Conservation (phyloP, 2,888 invertebrate species). For the Anodontia alba region DNA sequence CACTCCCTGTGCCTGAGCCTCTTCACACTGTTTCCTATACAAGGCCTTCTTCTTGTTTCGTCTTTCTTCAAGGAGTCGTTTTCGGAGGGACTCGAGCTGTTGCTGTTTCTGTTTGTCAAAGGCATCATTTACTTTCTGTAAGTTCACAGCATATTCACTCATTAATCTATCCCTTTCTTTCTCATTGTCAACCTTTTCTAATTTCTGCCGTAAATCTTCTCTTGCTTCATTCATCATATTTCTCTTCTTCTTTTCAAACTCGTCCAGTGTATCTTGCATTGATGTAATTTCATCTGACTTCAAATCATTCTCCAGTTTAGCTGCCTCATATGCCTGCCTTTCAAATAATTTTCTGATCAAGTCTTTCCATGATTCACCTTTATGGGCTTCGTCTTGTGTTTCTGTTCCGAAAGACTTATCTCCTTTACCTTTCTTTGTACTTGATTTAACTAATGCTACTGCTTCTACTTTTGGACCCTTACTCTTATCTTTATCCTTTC, state of each 20-base stretch:
- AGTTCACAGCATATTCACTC: conserved; percentile 76
- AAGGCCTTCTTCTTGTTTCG: conserved; percentile 80
- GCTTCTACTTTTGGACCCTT: conserved; percentile 28
- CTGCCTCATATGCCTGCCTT: conserved; percentile 82
- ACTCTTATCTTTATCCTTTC: conserved; percentile 41
- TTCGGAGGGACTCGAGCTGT: conserved; percentile 73
- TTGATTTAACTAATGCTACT: conserved; percentile 43
- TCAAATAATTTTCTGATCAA: conserved; percentile 77
- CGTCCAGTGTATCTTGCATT: conserved; percentile 76
- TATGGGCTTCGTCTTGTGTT: conserved; percentile 20
- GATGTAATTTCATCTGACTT: conserved; percentile 74
- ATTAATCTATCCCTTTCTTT: conserved; percentile 79
- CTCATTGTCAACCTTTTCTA: conserved; percentile 72
- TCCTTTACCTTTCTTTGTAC: conserved; percentile 31
- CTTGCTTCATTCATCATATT: conserved; percentile 71
- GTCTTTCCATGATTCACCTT: conserved; percentile 60
- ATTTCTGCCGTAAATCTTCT: conserved; percentile 71
- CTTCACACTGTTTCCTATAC: conserved; percentile 76
- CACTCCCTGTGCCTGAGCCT: conserved; percentile 77
- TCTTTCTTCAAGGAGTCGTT: conserved; percentile 76
- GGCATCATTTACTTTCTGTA: conserved; percentile 77
- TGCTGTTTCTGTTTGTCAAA: conserved; percentile 82
- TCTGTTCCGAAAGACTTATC: conserved; percentile 8
- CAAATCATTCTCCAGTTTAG: conserved; percentile 80
- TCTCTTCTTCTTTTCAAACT: conserved; percentile 77